Conservation (phyloP, 2,888 invertebrate species). For the Mechanitis messenoides region DNA sequence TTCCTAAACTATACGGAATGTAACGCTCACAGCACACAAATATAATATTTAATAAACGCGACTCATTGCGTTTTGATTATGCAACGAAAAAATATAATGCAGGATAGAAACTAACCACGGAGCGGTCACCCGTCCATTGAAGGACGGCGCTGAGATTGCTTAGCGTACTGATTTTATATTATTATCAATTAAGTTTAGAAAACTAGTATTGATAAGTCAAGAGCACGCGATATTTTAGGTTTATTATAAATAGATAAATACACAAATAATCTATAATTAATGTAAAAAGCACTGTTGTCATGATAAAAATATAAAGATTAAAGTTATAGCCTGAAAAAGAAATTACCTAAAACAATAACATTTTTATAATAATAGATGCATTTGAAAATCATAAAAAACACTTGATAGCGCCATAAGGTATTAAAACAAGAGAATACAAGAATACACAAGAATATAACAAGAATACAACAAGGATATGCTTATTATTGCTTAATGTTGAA, state of each 20-base stretch:
- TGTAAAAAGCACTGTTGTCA: constrained; percentile 3
- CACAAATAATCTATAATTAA: not conserved
- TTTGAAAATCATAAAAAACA: not conserved
- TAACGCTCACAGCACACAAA: constrained; percentile 37
- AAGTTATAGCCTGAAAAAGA: not conserved
- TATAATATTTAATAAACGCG: constrained; percentile 1
- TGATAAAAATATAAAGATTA: not conserved
- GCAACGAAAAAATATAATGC: too few relatives aligned
- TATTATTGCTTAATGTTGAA: constrained; percentile 28
- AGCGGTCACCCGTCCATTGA: constrained; percentile 4
- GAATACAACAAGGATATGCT: constrained; percentile 26
- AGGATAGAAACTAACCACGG: too few relatives aligned
- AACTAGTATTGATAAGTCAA: not conserved
- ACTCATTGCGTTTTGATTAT: not conserved
- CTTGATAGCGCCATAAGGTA: not conserved
- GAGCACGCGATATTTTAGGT: not conserved
- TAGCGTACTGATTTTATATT: not conserved
- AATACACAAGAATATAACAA: constrained; percentile 11
- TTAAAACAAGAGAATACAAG: constrained; percentile 7
- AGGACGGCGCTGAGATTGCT: not conserved
- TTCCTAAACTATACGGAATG: constrained; percentile 29
- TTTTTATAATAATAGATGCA: not conserved
- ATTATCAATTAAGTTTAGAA: not conserved
- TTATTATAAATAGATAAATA: not conserved
- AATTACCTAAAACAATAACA: not conserved